Base-by-base conservation (phyloP, 1,140 invertebrate species). In the Zaprionus ghesquierei region DNA sequence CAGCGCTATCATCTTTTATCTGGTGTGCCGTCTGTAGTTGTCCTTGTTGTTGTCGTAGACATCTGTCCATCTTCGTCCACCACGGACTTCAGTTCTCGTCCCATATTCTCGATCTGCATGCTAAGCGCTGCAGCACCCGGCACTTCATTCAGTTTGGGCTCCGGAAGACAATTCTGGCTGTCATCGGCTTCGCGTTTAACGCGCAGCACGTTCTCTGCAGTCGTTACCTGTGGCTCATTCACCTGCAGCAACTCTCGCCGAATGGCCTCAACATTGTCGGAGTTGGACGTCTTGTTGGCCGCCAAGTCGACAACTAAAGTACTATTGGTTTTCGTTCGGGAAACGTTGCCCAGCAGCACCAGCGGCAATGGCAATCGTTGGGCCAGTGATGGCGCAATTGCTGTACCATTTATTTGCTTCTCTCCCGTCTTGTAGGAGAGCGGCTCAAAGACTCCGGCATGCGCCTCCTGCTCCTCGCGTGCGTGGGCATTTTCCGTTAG, bases 351-450 rank as follows among this genome's bases (percentile, higher is more conserved):
- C 20, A 87, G 58, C 12, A 92, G 29, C 15, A 81, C 86, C 33
- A 92, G 51, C 0, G 90, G 90, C 1, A 92, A 23, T 3, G 90
- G 90, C 18, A 90, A 41, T 15, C 79, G 74, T 58, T 79, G 74
- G 0, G 81, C 77, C 6, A 82, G 25, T 0, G 51, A 20, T 0
- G 63, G 66, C 2, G 22, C 53, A n/a, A 12, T 38, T 4, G 51
- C 54, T 0, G 63, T 76, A 5, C 20, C 31, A 79, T 92, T 92
- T 22, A 69, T 76, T 1, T 76, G 61, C 1, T 76, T 69, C 25
- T 91, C 90, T 1, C 90, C 91, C 0, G 81, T 79, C 59, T 91
- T 90, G 46, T 92, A 91, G 1, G 91, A 92, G 0, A 92, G 69
- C 0, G 91, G 91, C 62, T 92, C 91, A 15, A 72, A 91, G 25